Conservation (phyloP, 1,140 invertebrate species). For the Camponotus floridanus region DNA sequence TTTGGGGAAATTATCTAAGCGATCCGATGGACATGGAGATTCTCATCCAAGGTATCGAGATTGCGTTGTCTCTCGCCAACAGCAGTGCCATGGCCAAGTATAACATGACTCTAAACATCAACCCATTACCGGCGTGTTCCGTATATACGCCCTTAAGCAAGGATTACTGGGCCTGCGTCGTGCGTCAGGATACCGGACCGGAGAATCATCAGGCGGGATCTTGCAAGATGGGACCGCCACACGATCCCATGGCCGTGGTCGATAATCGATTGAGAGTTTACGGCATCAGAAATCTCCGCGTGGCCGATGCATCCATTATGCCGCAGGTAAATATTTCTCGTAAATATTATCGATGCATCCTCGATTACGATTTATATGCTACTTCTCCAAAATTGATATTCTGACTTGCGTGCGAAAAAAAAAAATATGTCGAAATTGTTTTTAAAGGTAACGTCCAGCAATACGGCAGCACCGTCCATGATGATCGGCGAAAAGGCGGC, state of each 20-base stretch:
- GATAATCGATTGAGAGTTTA: constrained; percentile 89
- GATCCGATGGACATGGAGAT: constrained; percentile 83
- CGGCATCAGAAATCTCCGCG: constrained; percentile 84
- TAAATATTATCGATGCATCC: not conserved
- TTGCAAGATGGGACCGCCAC: constrained; percentile 92
- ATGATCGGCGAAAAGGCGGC: constrained; percentile 88
- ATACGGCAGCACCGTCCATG: constrained; percentile 86
- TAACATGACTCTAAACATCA: constrained; percentile 84
- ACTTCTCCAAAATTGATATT: not conserved
- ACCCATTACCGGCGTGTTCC: constrained; percentile 86
- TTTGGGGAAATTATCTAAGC: constrained; percentile 88
- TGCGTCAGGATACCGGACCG: constrained; percentile 91
- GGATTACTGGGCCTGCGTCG: constrained; percentile 93
- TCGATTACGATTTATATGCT: too few relatives aligned
- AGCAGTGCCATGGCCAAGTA: constrained; percentile 84
- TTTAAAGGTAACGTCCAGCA: constrained; percentile 84
- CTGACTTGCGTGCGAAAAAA: not conserved
- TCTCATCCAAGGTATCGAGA: constrained; percentile 85
- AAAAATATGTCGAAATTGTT: not conserved
- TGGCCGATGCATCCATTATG: constrained; percentile 88
- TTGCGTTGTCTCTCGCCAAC: constrained; percentile 82
- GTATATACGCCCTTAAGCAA: constrained; percentile 89
- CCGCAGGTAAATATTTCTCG: constrained; percentile 81
- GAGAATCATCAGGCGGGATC: constrained; percentile 95
- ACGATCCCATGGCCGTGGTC: constrained; percentile 90